Conservation (phyloP, 2,113 vertebrate species). For the Pteropus alecto region DNA sequence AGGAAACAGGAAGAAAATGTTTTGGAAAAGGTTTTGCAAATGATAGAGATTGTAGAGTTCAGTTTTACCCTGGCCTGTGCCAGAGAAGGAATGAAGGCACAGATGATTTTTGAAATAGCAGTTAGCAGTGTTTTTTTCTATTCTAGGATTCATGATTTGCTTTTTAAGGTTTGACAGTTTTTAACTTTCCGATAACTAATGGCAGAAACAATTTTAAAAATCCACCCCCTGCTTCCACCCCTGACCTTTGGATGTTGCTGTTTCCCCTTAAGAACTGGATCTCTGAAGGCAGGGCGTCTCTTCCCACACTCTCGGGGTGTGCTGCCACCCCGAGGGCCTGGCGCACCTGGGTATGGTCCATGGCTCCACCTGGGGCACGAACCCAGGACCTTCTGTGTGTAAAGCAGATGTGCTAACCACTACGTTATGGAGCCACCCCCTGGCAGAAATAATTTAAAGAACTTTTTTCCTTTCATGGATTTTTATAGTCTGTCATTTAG, state of each 20-base stretch:
- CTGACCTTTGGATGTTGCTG: too few species aligned
- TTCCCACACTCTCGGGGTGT: too few species aligned
- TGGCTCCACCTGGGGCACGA: too few species aligned
- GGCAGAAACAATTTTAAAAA: neutral
- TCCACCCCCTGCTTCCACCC: too few species aligned
- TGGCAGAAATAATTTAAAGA: conserved; percentile 27
- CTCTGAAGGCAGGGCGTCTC: too few species aligned
- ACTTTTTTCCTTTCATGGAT: conserved; percentile 17
- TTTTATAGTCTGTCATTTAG: conserved; percentile 34
- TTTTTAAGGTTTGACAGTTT: conserved; percentile 51
- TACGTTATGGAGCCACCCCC: too few species aligned
- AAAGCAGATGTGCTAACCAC: too few species aligned
- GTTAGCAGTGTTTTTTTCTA: conserved; percentile 13
- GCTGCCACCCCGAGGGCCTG: too few species aligned
- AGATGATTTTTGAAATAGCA: conserved; percentile 51
- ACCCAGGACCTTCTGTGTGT: too few species aligned
- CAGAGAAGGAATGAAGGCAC: conserved; percentile 69
- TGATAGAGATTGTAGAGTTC: conserved; percentile 50
- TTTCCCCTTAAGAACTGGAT: too few species aligned
- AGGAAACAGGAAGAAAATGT: conserved; percentile 22
- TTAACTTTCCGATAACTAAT: conserved; percentile 47
- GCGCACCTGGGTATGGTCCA: too few species aligned
- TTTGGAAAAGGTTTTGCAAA: conserved; percentile 3
- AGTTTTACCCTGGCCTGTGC: conserved; percentile 77
- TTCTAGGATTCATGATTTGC: conserved; percentile 14